These are phyloP conservation scores for Tanytarsus gracilentus DNA, from an alignment of 2,888 invertebrate genomes.

Conservation along the genomic window DNA sequence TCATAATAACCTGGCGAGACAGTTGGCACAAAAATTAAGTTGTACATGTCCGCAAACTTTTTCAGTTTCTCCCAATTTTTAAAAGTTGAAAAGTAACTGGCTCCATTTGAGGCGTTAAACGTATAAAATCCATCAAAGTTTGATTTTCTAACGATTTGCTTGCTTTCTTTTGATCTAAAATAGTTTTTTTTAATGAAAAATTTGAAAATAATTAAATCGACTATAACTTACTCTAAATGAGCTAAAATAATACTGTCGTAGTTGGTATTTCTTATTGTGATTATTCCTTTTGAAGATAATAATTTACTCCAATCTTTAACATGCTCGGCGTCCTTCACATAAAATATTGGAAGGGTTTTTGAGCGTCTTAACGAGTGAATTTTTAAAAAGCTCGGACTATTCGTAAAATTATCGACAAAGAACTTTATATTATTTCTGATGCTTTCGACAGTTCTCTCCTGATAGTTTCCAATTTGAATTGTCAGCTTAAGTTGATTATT, in stretches of 20 bases:
- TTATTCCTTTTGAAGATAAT: constrained; percentile 39
- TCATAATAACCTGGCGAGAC: constrained; percentile 64
- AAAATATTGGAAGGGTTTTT: constrained; percentile 48
- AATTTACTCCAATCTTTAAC: constrained; percentile 47
- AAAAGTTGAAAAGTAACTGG: constrained; percentile 55
- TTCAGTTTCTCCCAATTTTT: constrained; percentile 49
- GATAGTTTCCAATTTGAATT: constrained; percentile 52
- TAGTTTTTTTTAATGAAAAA: neutral
- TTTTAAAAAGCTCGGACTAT: constrained; percentile 38
- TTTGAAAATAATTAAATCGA: neutral
- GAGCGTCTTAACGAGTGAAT: constrained; percentile 38
- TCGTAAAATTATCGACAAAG: constrained; percentile 28
- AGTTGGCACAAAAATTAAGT: constrained; percentile 56
- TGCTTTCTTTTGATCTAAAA: constrained; percentile 43
- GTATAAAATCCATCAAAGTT: constrained; percentile 56
- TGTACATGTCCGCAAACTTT: constrained; percentile 50
- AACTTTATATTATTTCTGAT: constrained; percentile 44
- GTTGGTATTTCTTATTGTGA: constrained; percentile 45
- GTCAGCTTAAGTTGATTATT: constrained; percentile 46
- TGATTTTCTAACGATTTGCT: constrained; percentile 46
- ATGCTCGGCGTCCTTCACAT: constrained; percentile 56
- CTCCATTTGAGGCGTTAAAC: constrained; percentile 56
- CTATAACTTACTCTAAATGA: constrained; percentile 38
- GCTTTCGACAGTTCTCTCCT: constrained; percentile 45
- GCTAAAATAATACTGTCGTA: constrained; percentile 53